These are phyloP conservation scores for Drosophila pegasa DNA, from an alignment of 2,888 invertebrate species.

Conservation along the genomic window DNA sequence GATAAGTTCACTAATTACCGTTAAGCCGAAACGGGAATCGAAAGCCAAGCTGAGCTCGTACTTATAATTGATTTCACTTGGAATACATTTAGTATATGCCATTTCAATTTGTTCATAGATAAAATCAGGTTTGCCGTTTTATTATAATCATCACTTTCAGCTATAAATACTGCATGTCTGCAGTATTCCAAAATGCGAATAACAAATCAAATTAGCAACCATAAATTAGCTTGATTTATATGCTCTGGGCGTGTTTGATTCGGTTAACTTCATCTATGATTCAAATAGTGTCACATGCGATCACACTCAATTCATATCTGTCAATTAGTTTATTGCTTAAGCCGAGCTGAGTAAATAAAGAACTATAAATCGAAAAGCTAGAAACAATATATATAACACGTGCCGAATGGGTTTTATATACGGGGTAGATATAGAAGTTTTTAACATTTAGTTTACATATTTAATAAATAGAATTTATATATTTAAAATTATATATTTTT, in stretches of 20 bases:
- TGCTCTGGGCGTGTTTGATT: neutral
- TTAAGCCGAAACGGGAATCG: neutral
- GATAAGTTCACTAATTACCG: conserved; percentile 26
- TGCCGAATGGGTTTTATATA: neutral
- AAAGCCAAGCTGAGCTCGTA: neutral
- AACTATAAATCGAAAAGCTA: neutral
- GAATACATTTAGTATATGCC: neutral
- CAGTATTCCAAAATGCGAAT: neutral
- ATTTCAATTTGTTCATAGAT: conserved; percentile 9
- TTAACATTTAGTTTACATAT: neutral
- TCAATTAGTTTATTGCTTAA: neutral
- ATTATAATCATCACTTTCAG: neutral
- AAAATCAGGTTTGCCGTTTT: neutral
- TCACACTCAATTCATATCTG: neutral
- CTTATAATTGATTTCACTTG: neutral
- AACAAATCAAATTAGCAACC: neutral
- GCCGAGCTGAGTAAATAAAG: too few species aligned
- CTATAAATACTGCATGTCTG: neutral
- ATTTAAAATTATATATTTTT: too few species aligned
- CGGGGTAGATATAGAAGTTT: neutral
- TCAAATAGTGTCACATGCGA: neutral
- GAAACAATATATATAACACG: neutral
- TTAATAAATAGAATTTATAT: neutral
- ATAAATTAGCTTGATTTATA: neutral
- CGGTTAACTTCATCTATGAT: neutral